Evolutionary conservation across 1,140 invertebrate species (phyloP).

Genomic region (Centruroides sculpturatus): DNA sequence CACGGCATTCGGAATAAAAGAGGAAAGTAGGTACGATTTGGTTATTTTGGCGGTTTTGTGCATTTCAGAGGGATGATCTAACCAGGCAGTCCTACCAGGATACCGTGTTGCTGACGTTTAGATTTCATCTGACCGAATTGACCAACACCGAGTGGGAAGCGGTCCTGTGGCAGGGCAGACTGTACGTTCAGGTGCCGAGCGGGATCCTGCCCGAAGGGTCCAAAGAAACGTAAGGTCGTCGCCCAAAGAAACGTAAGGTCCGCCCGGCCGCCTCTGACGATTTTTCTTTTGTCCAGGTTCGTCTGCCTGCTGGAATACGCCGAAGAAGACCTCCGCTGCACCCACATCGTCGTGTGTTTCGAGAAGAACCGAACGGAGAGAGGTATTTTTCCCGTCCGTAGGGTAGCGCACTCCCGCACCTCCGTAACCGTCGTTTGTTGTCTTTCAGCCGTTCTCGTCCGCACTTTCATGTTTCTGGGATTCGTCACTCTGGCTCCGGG

Average conservation of each 20-base stretch:
- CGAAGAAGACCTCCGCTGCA: slow-evolving; percentile 76
- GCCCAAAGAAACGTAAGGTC: slow-evolving; percentile 59
- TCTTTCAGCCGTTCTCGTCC: slow-evolving; percentile 56
- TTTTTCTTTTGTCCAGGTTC: slow-evolving; percentile 36
- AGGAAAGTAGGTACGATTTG: no score
- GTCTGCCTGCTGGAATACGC: slow-evolving; percentile 86
- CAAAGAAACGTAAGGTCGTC: slow-evolving; percentile 49
- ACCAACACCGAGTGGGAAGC: slow-evolving; percentile 63
- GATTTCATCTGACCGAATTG: slow-evolving; percentile 57
- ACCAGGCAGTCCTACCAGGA: slow-evolving; percentile 26
- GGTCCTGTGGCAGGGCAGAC: slow-evolving; percentile 54
- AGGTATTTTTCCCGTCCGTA: slow-evolving; percentile 32
- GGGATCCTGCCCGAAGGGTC: slow-evolving; percentile 72
- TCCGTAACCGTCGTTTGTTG: no score
- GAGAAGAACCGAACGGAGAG: slow-evolving; percentile 68
- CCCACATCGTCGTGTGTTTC: slow-evolving; percentile 63
- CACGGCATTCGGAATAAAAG: no score
- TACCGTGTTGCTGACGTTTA: slow-evolving; percentile 51
- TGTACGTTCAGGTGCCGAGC: slow-evolving; percentile 75
- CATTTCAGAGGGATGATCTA: slow-evolving; percentile 18
- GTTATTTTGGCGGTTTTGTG: no score
- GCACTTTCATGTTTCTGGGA: slow-evolving; percentile 93
- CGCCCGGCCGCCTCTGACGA: no score
- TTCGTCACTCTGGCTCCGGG: slow-evolving; percentile 71
- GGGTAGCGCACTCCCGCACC: no score